These are phyloP conservation scores for Temnothorax longispinosus DNA, from an alignment of 1,140 invertebrate genomes.

Conservation along the genomic window DNA sequence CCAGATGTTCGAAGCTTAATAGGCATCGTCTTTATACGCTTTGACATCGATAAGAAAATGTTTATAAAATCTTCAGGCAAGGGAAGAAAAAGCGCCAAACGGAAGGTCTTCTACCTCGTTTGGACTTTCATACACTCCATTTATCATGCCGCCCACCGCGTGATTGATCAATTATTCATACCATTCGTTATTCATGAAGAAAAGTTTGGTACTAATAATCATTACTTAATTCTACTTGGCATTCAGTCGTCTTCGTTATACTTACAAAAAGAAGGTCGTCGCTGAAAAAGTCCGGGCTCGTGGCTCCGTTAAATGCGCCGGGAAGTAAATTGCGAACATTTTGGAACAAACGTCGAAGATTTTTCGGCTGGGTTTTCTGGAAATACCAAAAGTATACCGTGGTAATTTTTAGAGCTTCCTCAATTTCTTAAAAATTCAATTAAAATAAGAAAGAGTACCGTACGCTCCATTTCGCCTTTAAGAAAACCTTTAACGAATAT, in stretches of 20 bases:
- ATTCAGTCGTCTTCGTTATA: slow-evolving; percentile 23
- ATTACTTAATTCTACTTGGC: slow-evolving; percentile 53
- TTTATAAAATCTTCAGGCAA: slow-evolving; percentile 24
- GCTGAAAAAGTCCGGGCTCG: not conserved
- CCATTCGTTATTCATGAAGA: slow-evolving; percentile 48
- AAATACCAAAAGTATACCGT: not conserved
- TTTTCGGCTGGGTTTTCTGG: not conserved
- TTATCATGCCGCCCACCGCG: not conserved
- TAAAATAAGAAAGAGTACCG: not conserved
- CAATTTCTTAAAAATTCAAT: not conserved
- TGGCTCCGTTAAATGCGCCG: not conserved
- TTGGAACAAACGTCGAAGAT: not conserved
- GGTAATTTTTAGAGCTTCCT: not conserved
- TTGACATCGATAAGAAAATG: not conserved
- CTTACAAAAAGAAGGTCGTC: slow-evolving; percentile 25
- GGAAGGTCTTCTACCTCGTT: slow-evolving; percentile 18
- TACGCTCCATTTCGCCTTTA: too few relatives aligned
- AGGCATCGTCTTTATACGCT: not conserved
- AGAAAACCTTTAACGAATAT: not conserved
- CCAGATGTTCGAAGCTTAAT: not conserved
- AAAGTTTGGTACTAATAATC: slow-evolving; percentile 40
- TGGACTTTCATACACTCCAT: slow-evolving; percentile 46
- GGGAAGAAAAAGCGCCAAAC: not conserved
- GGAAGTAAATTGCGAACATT: slow-evolving; percentile 7
- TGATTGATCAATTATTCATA: slow-evolving; percentile 58